Evolutionary conservation across 2,113 vertebrate species (phyloP), one percentile per base, ranked within the genome.

Genomic region (Clarias batrachus): DNA sequence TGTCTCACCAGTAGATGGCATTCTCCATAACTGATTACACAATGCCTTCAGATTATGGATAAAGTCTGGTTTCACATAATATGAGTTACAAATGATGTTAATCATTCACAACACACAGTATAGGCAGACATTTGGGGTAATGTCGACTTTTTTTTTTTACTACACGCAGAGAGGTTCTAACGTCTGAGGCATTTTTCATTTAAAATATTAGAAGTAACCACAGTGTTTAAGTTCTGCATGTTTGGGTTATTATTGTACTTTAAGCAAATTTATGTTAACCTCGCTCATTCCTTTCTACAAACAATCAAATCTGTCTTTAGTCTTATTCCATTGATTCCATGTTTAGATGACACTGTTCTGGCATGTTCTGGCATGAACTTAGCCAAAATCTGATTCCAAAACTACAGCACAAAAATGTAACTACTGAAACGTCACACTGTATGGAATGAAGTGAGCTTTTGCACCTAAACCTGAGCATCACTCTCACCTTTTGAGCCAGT

Each of bases 401-500:
- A 37, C 11, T 30, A 37, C 19, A 27, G 2, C 10, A 60, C 57
- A 41, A 17, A 33, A 4, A 8, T 71, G 23, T 76, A 70, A 62
- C 79, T 82, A 84, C 48, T 57, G 27, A 62, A 57, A 73, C 71
- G 30, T 30, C 63, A 37, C 21, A 4, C 21, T 79, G 25, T 48
- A 6, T 23, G 11, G 70, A 74, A n/a, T 25, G 27, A 83, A 30
- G 17, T 23, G 25, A 70, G 3, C n/a, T 13, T 10, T 30, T 23
- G 9, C 33, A 54, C n/a, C 65, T 56, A 11, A 3, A n/a, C 23
- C 19, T 17, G 68, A 30, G 62, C 23, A 41, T n/a, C 66, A 37
- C 54, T 66, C 81, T 90, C 94, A 98, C 97, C 97, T 96, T 94
- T 99, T 99, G 70, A 99, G 96, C 97, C 97, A 98, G 82, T 97